Base-by-base conservation (phyloP, 2,888 invertebrate species). In the Platycheirus albimanus region DNA sequence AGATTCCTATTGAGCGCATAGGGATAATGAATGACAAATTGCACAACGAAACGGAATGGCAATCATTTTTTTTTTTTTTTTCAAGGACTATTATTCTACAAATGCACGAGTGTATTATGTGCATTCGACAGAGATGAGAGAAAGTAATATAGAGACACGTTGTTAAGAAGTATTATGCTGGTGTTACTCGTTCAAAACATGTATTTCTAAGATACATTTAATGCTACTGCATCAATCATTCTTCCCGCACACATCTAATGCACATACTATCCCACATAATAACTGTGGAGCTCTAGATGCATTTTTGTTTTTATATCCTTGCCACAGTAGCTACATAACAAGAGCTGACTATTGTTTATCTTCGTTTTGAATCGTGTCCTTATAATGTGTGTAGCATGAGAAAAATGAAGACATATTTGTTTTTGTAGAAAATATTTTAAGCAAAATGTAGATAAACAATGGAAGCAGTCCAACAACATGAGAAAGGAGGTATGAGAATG, bases 11-110 rank as follows among this genome's bases (percentile, higher is more conserved):
- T 81, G 81, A 81, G 76, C 66, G 66, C 52, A 17, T 66, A 63
- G 66, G 76, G 47, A 81, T 76, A 72, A 67, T 81, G 63, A 71
- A 81, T 76, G 76, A 81, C 76, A 81, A 76, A 81, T 76, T 81
- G 71, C 66, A 81, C 81, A 81, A 67, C 76, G 49, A 63, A 76
- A 81, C 71, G 76, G 54, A 81, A 67, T 67, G 54, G 71, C 54
- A 71, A 63, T 61, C 51, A 38, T 66, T n/a, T n/a, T n/a, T 58
- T 15, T 43, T 28, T 43, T 28, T 6, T 45, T 13, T 30, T 43
- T 41, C 8, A 36, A 63, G 76, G 76, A 81, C 71, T 81, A 71
- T 66, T 49, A 20, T 52, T 58, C 15, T 43, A 15, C 11, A 17
- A 28, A 43, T n/a, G n/a, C n/a, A 11, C 20, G 5, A 20, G 5